Base-by-base conservation (phyloP, 2,113 vertebrate species). In the Stictonetta naevosa region DNA sequence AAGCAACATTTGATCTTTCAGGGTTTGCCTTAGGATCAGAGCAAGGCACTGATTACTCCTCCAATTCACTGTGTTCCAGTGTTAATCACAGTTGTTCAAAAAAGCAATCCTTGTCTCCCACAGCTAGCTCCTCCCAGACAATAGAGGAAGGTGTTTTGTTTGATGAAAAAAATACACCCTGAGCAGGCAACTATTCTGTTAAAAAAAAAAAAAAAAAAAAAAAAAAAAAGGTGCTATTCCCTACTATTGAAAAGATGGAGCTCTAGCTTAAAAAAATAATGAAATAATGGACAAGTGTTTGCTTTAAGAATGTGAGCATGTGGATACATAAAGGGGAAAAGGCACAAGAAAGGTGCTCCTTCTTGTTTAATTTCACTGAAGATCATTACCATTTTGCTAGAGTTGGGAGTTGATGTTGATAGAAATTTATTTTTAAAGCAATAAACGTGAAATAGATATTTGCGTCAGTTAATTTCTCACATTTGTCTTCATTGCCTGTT, bases 271-370 rank as follows among this genome's bases (percentile, higher is more conserved):
- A 40, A 86, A 62, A 48, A 40, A 48, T 38, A 38, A 38, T 38
- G 38, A 38, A 38, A 38, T 28, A 5, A 33, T 38, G 40, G 34
- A 29, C 26, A 64, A 55, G 91, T 40, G 33, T 50, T 50, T 89
- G 26, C 17, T 81, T 5, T 40, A 19, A 66, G 21, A 10, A 46
- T 58, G 8, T 19, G 4, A 23, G 33, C 14, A 11, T 15, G 20
- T 73, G 48, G 8, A n/a, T 44, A 34, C 56, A 31, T 20, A 52
- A 20, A 36, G 17, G 22, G 22, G n/a, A 22, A 93, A 55, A 55
- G 5, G 12, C 25, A 15, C 15, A 29, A 5, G 33, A 59, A 14
- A 0, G 0, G 9, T 2, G 5, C 1, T 59, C 1, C 22, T 2
- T 42, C 92, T 74, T 34, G 23, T 44, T 36, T 8, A 4, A 1